Evolutionary conservation across 2,797 vertebrate species (phyloP).

Genomic region (Ctenopoma kingsleyae): DNA sequence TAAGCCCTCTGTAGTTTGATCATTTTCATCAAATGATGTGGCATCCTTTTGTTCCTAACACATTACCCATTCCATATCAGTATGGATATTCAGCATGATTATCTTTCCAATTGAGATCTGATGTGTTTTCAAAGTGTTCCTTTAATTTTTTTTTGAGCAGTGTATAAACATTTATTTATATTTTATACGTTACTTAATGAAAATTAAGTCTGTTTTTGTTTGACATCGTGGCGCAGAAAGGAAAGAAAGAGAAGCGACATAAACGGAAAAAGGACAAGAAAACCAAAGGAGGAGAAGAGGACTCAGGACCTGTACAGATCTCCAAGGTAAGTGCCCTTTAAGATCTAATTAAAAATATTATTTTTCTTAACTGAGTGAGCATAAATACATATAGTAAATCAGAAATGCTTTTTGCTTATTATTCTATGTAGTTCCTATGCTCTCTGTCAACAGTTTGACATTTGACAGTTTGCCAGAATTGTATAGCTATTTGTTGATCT

Average conservation of each 20-base stretch:
- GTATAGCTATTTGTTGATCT: too few relatives aligned
- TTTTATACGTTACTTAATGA: not conserved
- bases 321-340: conserved; percentile 85
- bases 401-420: not conserved
- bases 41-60: too few relatives aligned
- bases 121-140: too few relatives aligned
- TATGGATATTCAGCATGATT: too few relatives aligned
- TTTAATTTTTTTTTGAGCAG: too few relatives aligned
- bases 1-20: too few relatives aligned
- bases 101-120: too few relatives aligned
- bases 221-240: conserved; percentile 71
- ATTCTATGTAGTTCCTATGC: not conserved
- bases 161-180: too few relatives aligned
- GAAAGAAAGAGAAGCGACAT: conserved; percentile 87
- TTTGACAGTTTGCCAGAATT: too few relatives aligned
- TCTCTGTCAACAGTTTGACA: too few relatives aligned
- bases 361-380: not conserved
- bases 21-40: too few relatives aligned
- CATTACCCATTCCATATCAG: too few relatives aligned
- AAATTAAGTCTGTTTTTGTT: not conserved
- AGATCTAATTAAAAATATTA: not conserved
- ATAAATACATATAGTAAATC: not conserved
- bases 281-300: conserved; percentile 85
- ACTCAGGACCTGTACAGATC: conserved; percentile 89
- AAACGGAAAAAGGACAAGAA: conserved; percentile 92